phyloP scores from a whole-genome alignment of 2,113 vertebrate species.

The Tetrax tetrax region DNA sequence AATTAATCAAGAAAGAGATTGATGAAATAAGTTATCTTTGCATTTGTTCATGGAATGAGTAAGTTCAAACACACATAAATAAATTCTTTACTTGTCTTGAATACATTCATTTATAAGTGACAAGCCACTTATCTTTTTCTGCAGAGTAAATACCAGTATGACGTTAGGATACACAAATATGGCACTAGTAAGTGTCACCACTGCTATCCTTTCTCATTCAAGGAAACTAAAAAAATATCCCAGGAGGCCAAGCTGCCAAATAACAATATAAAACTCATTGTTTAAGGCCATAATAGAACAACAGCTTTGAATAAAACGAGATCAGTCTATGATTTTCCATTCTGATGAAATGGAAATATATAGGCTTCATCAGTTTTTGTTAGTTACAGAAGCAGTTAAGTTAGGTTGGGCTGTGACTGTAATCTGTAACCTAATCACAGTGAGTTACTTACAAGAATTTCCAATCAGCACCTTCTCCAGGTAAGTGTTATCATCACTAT shows the following conservation, averaged over 20 bases:
- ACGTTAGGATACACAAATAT: neutral
- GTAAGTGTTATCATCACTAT: neutral
- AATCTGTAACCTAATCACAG: neutral
- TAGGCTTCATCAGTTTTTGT: neutral
- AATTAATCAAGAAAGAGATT: neutral
- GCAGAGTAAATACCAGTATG: neutral
- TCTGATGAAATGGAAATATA: slow-evolving; percentile 7
- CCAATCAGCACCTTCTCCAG: neutral
- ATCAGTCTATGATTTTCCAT: slow-evolving; percentile 23
- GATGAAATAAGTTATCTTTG: neutral
- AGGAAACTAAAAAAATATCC: neutral
- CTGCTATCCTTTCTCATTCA: neutral
- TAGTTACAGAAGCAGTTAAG: slow-evolving; percentile 22
- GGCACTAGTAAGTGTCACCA: neutral
- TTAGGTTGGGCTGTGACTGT: neutral
- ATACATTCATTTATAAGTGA: neutral
- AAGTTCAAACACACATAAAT: neutral
- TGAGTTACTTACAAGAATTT: neutral
- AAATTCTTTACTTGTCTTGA: neutral
- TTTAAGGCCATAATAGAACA: slow-evolving; percentile 1
- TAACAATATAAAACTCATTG: slow-evolving; percentile 17
- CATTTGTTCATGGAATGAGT: neutral
- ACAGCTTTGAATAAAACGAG: slow-evolving; percentile 31
- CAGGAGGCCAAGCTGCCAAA: neutral
- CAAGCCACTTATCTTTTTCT: neutral